These are phyloP conservation scores for Omphaloscelis lunosa DNA, from an alignment of 2,888 invertebrate species.

Conservation along the genomic window DNA sequence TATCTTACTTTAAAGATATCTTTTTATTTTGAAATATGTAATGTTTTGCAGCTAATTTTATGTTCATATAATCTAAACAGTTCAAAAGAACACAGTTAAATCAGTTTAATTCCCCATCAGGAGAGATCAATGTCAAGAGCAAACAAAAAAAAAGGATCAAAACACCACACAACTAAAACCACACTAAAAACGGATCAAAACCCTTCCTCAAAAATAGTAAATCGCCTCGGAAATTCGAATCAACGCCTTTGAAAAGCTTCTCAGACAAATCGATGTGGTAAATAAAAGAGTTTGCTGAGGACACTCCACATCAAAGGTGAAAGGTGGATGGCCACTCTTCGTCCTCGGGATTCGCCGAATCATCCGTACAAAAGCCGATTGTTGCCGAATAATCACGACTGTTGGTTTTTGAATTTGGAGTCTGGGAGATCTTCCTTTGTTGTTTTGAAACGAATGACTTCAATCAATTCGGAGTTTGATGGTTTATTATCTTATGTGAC, in stretches of 20 bases:
- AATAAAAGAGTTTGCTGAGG: conserved; percentile 64
- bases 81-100: background rate
- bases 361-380: conserved; percentile 46
- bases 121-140: too few relatives aligned
- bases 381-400: conserved; percentile 28
- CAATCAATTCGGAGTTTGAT: background rate
- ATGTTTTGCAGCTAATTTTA: background rate
- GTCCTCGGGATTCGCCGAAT: conserved; percentile 41
- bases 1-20: background rate
- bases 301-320: conserved; percentile 63
- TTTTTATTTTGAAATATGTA: too few relatives aligned
- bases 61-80: background rate
- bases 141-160: conserved; percentile 2
- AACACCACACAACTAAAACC: background rate
- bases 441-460: background rate
- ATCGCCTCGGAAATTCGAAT: conserved; percentile 49
- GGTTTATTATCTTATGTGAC: background rate
- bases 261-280: conserved; percentile 65
- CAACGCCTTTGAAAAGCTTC: conserved; percentile 45
- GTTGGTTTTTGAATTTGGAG: conserved; percentile 31
- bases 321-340: conserved; percentile 48
- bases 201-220: conserved; percentile 34
- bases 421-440: conserved; percentile 6
- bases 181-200: conserved; percentile 26
- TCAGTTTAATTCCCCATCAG: background rate